phyloP scores from a whole-genome alignment of 2,888 invertebrate species.

The Chymomyza procnemis region DNA sequence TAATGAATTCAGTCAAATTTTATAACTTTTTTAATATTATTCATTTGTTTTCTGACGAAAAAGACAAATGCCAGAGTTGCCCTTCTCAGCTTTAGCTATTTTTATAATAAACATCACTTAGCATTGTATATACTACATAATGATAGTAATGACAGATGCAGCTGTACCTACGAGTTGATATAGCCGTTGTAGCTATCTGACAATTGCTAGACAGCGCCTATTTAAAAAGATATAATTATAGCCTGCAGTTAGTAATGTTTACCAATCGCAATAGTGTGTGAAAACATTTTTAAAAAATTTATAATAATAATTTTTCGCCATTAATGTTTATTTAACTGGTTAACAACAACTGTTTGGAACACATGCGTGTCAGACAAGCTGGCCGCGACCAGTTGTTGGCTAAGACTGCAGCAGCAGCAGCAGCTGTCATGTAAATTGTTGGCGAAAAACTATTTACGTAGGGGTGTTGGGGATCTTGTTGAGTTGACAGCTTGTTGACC shows the following conservation, averaged over 20 bases:
- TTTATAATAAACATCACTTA: no score
- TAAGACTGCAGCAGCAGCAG: conserved; percentile 2
- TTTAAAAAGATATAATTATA: neutral
- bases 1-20: no score
- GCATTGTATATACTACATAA: no score
- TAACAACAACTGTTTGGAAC: conserved; percentile 28
- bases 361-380: neutral
- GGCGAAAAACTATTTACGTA: neutral
- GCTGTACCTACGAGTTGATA: neutral
- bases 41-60: no score
- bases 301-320: conserved; percentile 2
- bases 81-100: no score
- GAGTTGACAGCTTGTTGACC: neutral
- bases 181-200: neutral
- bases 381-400: neutral
- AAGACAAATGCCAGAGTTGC: no score
- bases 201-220: neutral
- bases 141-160: neutral
- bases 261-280: neutral
- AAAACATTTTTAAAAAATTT: neutral
- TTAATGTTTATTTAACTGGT: conserved; percentile 46
- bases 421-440: neutral
- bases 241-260: neutral
- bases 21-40: no score
- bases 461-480: neutral